Evolutionary conservation across 2,113 vertebrate genomes (phyloP).

Genomic region (Columbina picui): DNA sequence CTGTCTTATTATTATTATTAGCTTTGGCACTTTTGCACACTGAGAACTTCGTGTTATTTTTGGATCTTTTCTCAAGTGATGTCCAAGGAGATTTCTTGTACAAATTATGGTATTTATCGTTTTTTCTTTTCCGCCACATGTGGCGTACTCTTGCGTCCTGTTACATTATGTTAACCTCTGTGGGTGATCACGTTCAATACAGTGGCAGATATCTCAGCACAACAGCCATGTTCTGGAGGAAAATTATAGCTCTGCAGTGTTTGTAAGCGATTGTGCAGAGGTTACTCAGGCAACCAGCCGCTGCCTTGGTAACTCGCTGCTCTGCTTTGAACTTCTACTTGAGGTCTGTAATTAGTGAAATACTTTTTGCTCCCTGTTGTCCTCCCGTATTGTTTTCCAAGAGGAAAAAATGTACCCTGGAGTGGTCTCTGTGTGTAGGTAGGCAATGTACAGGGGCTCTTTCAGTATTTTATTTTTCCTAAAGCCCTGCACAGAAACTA

Average conservation of each 20-base stretch:
- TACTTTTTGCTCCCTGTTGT: conserved; percentile 37
- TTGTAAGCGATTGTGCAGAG: conserved; percentile 21
- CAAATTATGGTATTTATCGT: background rate
- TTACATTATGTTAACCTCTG: background rate
- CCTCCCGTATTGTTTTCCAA: conserved; percentile 2
- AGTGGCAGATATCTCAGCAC: background rate
- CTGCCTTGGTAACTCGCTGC: conserved; percentile 39
- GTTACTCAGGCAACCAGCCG: conserved; percentile 61
- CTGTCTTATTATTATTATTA: background rate
- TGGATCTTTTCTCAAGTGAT: background rate
- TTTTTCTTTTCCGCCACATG: background rate
- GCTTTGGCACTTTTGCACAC: background rate
- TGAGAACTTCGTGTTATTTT: background rate
- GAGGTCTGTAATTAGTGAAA: conserved; percentile 49
- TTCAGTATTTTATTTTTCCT: background rate
- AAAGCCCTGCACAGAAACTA: background rate
- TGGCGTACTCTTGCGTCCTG: background rate
- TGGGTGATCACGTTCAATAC: conserved; percentile 20
- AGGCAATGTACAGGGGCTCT: background rate
- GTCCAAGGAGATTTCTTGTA: background rate
- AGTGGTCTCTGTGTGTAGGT: background rate
- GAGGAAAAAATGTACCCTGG: background rate
- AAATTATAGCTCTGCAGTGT: conserved; percentile 49
- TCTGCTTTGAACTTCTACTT: conserved; percentile 27
- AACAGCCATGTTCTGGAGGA: conserved; percentile 30